A percentile compares a stretch with the other conserved stretches of the same genome.
Evolutionary conservation across 2,113 vertebrate genomes (phyloP).

Genomic region (Murina feae): DNA sequence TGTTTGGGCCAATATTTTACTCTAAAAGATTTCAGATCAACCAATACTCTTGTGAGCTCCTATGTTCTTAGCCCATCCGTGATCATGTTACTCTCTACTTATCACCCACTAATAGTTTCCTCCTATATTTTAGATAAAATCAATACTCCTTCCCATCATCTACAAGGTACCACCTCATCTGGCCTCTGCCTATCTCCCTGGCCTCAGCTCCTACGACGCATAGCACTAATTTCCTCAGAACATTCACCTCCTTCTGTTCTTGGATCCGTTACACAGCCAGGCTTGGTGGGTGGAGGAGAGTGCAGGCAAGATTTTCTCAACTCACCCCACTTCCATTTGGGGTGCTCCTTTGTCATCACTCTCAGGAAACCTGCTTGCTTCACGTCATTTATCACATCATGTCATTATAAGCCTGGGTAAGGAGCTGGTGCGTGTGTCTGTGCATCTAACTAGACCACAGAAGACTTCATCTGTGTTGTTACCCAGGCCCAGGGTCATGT

Average conservation of each 20-base stretch:
- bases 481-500: background rate
- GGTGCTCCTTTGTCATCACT: background rate
- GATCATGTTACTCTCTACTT: background rate
- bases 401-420: background rate
- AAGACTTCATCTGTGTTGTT: background rate
- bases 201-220: background rate
- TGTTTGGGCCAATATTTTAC: background rate
- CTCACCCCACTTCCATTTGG: fast-evolving
- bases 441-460: background rate
- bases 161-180: background rate
- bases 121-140: background rate
- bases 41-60: background rate
- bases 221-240: background rate
- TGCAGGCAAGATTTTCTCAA: background rate
- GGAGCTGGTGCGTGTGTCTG: background rate
- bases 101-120: background rate
- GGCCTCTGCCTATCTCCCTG: background rate
- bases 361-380: background rate
- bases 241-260: background rate
- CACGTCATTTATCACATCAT: background rate
- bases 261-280: background rate
- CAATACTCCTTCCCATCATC: background rate
- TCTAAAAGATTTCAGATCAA: background rate
- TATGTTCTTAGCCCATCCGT: background rate
- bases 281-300: background rate